Evolutionary conservation across 1,140 invertebrate genomes (phyloP).

Genomic region (Cylas formicarius): DNA sequence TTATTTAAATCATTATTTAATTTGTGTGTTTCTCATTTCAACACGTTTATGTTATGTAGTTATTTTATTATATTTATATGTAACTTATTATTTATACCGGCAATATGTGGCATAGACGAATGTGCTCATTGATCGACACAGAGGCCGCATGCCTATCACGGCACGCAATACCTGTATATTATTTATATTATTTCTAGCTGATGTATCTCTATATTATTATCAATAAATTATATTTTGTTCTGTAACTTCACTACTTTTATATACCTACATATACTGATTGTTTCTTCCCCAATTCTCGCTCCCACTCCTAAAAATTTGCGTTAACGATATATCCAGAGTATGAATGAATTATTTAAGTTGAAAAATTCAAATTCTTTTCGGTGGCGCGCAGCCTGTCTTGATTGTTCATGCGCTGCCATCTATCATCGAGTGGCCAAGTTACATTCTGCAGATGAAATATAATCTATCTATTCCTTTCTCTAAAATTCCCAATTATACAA

Average conservation of each 20-base stretch:
- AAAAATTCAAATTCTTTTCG: too few relatives aligned
- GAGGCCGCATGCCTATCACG: constrained; percentile 23
- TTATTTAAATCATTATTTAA: constrained; percentile 44
- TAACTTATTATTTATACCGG: constrained; percentile 44
- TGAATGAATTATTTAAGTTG: too few relatives aligned
- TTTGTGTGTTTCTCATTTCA: constrained; percentile 41
- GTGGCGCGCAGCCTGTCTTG: too few relatives aligned
- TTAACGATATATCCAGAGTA: too few relatives aligned
- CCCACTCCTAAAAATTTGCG: too few relatives aligned
- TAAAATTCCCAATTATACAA: too few relatives aligned
- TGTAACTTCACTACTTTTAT: constrained; percentile 16
- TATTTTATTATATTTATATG: constrained; percentile 45
- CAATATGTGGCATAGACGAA: constrained; percentile 35
- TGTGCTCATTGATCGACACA: constrained; percentile 30
- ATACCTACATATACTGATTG: background rate
- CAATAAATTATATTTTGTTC: constrained; percentile 44
- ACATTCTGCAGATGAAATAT: too few relatives aligned
- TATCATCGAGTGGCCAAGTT: too few relatives aligned
- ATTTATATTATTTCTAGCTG: constrained; percentile 39
- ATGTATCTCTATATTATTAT: constrained; percentile 40
- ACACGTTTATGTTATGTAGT: constrained; percentile 43
- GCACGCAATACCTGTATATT: constrained; percentile 39
- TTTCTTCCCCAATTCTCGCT: background rate
- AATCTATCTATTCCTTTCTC: too few relatives aligned
- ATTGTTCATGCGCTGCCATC: too few relatives aligned